Base-by-base conservation (phyloP, 30 jellyfish, hydroid and myxozoan genomes). In the Aurelia sp. region DNA sequence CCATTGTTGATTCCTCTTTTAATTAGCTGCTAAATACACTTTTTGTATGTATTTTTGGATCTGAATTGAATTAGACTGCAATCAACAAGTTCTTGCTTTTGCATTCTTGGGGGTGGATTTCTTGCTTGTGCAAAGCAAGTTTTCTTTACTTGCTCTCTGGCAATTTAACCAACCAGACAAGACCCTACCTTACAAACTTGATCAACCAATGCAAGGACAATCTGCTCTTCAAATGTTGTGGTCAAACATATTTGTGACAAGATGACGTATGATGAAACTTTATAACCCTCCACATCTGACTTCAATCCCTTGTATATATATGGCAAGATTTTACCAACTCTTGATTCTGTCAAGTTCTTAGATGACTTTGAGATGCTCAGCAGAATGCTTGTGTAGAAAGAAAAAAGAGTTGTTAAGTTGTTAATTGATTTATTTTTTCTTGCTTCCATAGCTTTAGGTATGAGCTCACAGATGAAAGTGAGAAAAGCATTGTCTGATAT, bases 351-450 rank as follows among this genome's bases (percentile, higher is more conserved):
- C 19, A 77, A 41, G 61, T 86, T 81, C 40, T 68, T 55, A 20
- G 87, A 30, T 6, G 90, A 52, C 59, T 87, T 91, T 44, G 87
- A 66, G 16, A 87, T 85, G 18, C 95, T 94, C n/a, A 81, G 79
- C 40, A 92, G 23, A 41, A 89, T 79, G 60, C 96, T 67, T 8
- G 97, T 73, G 70, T 86, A 84, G 62, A 92, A 92, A 17, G 98
- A 92, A 58, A 89, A 74, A 66, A 92, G 27, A 3, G 92, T 82
- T 20, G 72, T 82, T 19, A 92, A 62, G 8, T 73, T 86, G 6
- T 84, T 87, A 21, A 55, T 40, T 13, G 98, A 69, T 15, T 62
- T 19, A 4, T 75, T 60, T 37, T 76, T 62, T 19, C 41, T 51
- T 47, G 52, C 35, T 19, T 55, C 86, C 11, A 76, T 59, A 18